A percentile compares a stretch with the other conserved stretches of the same genome.
Conservation (phyloP, 1,140 invertebrate genomes). For the Carposina sasakii region DNA sequence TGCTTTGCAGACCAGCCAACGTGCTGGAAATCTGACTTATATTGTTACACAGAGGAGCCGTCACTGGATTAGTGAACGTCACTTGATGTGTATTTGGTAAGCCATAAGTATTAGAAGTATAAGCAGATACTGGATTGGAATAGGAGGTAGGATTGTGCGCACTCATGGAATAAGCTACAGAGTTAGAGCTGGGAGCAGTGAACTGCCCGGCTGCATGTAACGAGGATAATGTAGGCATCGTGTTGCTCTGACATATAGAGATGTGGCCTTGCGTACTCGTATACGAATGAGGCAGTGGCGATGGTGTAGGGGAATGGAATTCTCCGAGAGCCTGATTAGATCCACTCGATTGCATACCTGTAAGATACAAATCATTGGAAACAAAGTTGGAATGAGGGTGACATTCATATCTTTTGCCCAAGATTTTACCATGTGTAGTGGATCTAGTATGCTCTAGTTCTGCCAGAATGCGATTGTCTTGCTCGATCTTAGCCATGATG, state of each 20-base stretch:
- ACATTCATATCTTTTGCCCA: too few species aligned
- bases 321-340: slow-evolving; percentile 75
- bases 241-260: slow-evolving; percentile 74
- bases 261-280: slow-evolving; percentile 64
- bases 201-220: slow-evolving; percentile 70
- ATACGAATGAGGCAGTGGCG: slow-evolving; percentile 74
- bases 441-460: slow-evolving; percentile 88
- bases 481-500: slow-evolving; percentile 96
- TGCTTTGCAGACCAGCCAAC: slow-evolving; percentile 64
- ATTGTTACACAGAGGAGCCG: slow-evolving; percentile 64
- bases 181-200: slow-evolving; percentile 68
- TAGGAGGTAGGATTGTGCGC: slow-evolving; percentile 68
- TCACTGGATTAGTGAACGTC: slow-evolving; percentile 72
- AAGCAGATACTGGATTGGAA: slow-evolving; percentile 61
- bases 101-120: slow-evolving; percentile 61
- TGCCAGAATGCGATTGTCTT: slow-evolving; percentile 88
- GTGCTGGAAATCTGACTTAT: slow-evolving; percentile 69
- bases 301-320: slow-evolving; percentile 71
- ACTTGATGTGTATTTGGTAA: slow-evolving; percentile 71
- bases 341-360: slow-evolving; percentile 73
- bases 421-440: slow-evolving; percentile 65
- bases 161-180: slow-evolving; percentile 67
- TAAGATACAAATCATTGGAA: slow-evolving; percentile 13
- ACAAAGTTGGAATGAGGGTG: not conserved
- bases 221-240: slow-evolving; percentile 74